These are phyloP conservation scores for Diadophis punctatus DNA, from an alignment of 2,113 vertebrate genomes.

Conservation along the genomic window DNA sequence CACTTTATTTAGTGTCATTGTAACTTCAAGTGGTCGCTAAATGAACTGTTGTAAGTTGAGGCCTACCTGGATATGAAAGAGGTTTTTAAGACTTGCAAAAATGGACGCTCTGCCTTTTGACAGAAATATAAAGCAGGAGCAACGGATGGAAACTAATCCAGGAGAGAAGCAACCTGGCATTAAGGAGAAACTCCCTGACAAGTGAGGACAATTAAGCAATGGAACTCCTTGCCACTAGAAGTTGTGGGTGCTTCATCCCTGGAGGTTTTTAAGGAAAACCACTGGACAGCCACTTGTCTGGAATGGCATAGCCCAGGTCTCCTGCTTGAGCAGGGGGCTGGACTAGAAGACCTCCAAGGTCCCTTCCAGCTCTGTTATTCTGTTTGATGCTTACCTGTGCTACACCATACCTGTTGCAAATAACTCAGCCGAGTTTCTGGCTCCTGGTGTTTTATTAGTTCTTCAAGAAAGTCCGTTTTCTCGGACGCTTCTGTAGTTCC, in stretches of 20 bases:
- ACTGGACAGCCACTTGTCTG: no score
- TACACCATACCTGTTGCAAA: slow-evolving; percentile 63
- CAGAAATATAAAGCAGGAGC: neutral
- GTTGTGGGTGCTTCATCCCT: neutral
- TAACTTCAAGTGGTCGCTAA: no score
- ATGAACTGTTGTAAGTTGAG: no score
- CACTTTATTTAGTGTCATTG: no score
- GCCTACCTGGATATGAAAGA: neutral
- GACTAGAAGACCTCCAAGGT: no score
- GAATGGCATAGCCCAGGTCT: neutral
- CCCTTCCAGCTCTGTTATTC: neutral
- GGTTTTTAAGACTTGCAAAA: neutral
- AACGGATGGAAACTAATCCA: no score
- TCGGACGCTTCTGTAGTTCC: slow-evolving; percentile 42
- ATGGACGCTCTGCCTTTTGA: neutral
- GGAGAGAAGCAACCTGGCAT: neutral
- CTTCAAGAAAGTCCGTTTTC: slow-evolving; percentile 57
- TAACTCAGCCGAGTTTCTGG: slow-evolving; percentile 43
- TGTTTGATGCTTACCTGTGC: fast-evolving
- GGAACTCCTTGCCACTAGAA: neutral
- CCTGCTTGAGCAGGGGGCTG: neutral
- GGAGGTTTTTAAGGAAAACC: neutral
- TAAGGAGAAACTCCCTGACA: neutral
- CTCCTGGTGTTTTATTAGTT: slow-evolving; percentile 52
- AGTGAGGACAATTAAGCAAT: neutral